phyloP scores from a whole-genome alignment of 2,113 vertebrate genomes.

The Macheiramphus alcinus region DNA sequence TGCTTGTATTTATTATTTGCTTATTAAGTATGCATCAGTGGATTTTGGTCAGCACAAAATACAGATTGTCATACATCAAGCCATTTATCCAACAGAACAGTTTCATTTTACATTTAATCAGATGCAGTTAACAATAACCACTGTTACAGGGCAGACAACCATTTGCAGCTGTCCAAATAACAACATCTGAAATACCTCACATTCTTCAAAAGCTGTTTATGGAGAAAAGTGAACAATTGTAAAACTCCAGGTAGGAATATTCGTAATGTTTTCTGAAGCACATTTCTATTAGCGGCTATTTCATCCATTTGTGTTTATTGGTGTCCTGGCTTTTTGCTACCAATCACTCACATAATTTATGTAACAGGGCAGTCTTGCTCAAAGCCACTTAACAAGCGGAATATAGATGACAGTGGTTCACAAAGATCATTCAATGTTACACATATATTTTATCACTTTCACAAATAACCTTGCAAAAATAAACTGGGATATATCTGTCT shows the following conservation, averaged over 20 bases:
- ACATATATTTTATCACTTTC: not conserved
- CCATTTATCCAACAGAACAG: not conserved
- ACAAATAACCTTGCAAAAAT: not conserved
- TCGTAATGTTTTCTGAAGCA: not conserved
- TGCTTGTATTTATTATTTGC: conserved; percentile 54
- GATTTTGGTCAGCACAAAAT: conserved; percentile 35
- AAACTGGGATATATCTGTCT: not conserved
- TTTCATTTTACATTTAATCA: conserved; percentile 25
- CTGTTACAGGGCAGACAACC: not conserved
- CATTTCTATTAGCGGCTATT: not conserved
- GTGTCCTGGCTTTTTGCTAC: not conserved
- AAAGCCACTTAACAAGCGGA: not conserved
- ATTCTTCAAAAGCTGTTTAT: not conserved
- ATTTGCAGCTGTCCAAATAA: not conserved
- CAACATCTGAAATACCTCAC: not conserved
- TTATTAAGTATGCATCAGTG: not conserved
- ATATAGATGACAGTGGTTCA: not conserved
- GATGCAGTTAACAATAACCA: not conserved
- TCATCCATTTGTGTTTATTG: not conserved
- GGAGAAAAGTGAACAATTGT: not conserved
- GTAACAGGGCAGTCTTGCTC: not conserved
- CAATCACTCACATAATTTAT: not conserved
- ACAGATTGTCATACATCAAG: not conserved
- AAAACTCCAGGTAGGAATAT: not conserved
- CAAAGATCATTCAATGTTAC: not conserved